A percentile compares a stretch with the other conserved stretches of the same genome.
These are phyloP conservation scores for Melanchra persicariae DNA, from an alignment of 2,888 invertebrate genomes.

Conservation along the genomic window DNA sequence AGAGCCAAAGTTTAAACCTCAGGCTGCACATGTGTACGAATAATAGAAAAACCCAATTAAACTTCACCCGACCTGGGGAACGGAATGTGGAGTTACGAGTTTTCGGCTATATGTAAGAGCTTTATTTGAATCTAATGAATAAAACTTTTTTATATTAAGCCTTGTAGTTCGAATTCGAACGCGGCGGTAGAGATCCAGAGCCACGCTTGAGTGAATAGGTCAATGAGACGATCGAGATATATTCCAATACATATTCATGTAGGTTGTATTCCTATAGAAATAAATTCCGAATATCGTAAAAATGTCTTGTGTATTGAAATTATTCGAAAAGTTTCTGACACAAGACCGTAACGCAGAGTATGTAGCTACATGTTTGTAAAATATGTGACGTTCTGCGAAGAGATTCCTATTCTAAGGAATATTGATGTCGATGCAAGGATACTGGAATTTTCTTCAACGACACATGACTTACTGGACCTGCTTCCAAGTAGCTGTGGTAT, in stretches of 20 bases:
- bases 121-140: slow-evolving; percentile 37
- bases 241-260: slow-evolving; percentile 25
- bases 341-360: slow-evolving; percentile 15
- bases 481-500: too few species aligned
- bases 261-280: slow-evolving; percentile 42
- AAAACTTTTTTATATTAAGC: slow-evolving; percentile 24
- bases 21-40: slow-evolving; percentile 13
- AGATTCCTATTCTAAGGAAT: slow-evolving; percentile 12
- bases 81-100: slow-evolving; percentile 25
- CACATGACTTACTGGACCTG: neutral
- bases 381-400: slow-evolving; percentile 37
- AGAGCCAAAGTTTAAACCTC: slow-evolving; percentile 25
- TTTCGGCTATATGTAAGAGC: slow-evolving; percentile 24
- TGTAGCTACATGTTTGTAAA: slow-evolving; percentile 16
- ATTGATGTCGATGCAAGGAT: slow-evolving; percentile 1
- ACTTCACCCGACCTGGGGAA: slow-evolving; percentile 33
- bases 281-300: slow-evolving; percentile 65
- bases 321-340: slow-evolving; percentile 69
- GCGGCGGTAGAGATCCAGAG: neutral
- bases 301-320: slow-evolving; percentile 68
- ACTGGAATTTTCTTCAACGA: slow-evolving; percentile 9
- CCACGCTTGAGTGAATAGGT: slow-evolving; percentile 12
- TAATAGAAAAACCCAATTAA: slow-evolving; percentile 55
- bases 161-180: slow-evolving; percentile 11
- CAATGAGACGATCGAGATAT: slow-evolving; percentile 30